phyloP scores from a whole-genome alignment of 1,140 invertebrate genomes.

The Drosophila willistoni region DNA sequence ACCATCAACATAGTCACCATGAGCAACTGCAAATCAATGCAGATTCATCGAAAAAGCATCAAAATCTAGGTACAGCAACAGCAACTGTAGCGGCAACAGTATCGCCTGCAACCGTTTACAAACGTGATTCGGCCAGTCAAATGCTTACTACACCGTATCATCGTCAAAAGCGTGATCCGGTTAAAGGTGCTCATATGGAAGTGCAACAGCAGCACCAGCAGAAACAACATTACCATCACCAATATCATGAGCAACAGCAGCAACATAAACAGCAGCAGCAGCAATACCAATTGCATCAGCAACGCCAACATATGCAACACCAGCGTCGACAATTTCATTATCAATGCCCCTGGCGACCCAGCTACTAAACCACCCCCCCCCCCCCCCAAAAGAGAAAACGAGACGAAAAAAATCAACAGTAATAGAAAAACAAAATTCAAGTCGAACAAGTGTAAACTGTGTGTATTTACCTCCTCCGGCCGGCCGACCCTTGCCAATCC shows the following conservation, averaged over 20 bases:
- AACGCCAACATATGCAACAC: slow-evolving; percentile 27
- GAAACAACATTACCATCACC: not conserved
- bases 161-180: not conserved
- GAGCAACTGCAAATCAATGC: not conserved
- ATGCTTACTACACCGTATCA: not conserved
- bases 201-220: no score
- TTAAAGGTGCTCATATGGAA: not conserved
- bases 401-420: not conserved
- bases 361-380: slow-evolving; percentile 18
- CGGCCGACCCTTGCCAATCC: no score
- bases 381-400: not conserved
- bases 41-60: no score
- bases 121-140: not conserved
- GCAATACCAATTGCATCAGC: not conserved
- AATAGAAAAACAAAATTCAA: not conserved
- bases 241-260: not conserved
- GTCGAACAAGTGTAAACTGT: not conserved
- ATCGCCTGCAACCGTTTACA: not conserved
- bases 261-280: not conserved
- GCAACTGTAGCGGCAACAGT: not conserved
- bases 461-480: not conserved
- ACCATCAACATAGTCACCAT: not conserved
- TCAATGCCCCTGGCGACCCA: slow-evolving; percentile 40
- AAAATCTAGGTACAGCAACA: not conserved
- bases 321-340: slow-evolving; percentile 40